Base-by-base conservation (phyloP, 2,113 vertebrate genomes). In the Syrrhaptes paradoxus region DNA sequence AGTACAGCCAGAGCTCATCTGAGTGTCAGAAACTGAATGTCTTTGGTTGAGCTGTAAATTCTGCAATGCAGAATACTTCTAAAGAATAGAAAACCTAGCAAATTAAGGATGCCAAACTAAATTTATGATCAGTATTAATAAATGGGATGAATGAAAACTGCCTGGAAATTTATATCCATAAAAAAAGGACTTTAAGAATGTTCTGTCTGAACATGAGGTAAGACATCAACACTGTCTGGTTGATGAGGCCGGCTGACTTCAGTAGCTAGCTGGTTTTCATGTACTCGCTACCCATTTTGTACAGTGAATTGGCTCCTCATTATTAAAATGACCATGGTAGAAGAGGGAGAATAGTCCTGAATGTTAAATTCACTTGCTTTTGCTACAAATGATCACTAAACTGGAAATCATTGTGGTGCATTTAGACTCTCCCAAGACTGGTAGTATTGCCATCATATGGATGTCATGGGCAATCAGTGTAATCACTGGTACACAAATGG, bases 381-480 rank as follows among this genome's bases (percentile, higher is more conserved):
- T 0, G 1, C 61, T 65, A 19, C 21, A 65, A 29, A 32, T 10
- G 52, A 4, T 49, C 29, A 1, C 66, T 32, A 51, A n/a, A n/a
- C 31, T 88, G 83, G 79, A 62, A 62, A 12, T 5, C 4, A 31
- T 4, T 1, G 32, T 76, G 83, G 14, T 34, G n/a, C 46, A 6
- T 38, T 85, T 78, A 74, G 52, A 5, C 16, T 43, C 10, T 68
- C 58, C 55, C 72, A 59, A 13, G 65, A 7, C 0, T 61, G 68
- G 34, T 22, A n/a, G 26, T 19, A 18, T 38, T 46, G 17, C 72
- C 31, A 22, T 54, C 57, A 6, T 4, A 93, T 51, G 85, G 93
- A 15, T 95, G 96, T 66, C 95, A 49, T 0, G 38, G 73, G 79
- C 86, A 78, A 93, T 96, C 96, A 96, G 61, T 19, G 87, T 88